Evolutionary conservation across 2,113 vertebrate species (phyloP).

Genomic region (Parotia lawesii): DNA sequence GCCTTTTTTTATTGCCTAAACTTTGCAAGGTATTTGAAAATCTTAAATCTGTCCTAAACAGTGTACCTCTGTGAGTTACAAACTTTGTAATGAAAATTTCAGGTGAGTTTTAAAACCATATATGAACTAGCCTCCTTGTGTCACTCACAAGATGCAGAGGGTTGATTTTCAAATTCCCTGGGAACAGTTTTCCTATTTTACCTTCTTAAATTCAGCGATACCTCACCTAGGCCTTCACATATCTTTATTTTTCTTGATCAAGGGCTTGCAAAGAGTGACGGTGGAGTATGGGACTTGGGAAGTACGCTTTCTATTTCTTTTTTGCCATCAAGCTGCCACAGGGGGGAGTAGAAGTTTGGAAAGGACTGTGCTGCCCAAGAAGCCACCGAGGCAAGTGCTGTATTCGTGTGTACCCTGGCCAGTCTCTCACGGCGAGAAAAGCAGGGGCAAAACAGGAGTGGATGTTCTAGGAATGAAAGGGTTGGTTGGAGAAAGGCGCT

Average conservation of each 20-base stretch:
- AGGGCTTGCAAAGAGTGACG: not conserved
- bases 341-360: conserved; percentile 63
- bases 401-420: not conserved
- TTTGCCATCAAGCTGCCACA: conserved; percentile 56
- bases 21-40: not conserved
- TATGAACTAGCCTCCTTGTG: not conserved
- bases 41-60: not conserved
- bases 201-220: not conserved
- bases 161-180: not conserved
- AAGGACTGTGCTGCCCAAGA: not conserved
- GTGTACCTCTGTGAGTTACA: not conserved
- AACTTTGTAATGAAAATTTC: not conserved
- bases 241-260: not conserved
- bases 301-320: not conserved
- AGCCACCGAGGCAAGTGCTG: not conserved
- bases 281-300: not conserved
- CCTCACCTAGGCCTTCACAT: not conserved
- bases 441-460: not conserved
- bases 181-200: not conserved
- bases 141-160: not conserved
- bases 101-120: not conserved
- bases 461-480: not conserved
- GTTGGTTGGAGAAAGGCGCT: not conserved
- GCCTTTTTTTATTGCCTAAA: not conserved
- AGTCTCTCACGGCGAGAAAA: not conserved